These are phyloP conservation scores for Mus minutoides DNA, from an alignment of 2,797 vertebrate species.

Conservation along the genomic window DNA sequence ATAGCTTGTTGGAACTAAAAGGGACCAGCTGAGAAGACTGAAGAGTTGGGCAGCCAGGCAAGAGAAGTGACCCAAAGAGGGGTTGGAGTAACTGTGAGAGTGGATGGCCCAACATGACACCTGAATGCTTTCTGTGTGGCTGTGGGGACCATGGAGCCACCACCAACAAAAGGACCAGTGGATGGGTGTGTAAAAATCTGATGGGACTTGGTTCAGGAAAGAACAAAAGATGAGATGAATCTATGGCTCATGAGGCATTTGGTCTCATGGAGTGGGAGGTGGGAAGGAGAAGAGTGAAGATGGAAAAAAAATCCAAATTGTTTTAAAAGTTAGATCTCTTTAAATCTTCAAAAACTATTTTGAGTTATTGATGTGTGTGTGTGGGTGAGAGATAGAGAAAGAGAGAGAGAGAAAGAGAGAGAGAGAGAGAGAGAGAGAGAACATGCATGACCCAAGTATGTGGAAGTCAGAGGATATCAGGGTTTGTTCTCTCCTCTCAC, in stretches of 20 bases:
- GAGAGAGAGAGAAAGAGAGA: too few relatives aligned
- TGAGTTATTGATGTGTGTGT: background rate
- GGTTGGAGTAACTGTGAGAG: background rate
- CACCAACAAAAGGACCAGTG: background rate
- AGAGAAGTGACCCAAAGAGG: background rate
- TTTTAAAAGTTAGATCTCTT: background rate
- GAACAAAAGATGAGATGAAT: background rate
- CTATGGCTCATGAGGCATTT: background rate
- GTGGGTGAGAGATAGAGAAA: background rate
- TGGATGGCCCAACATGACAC: background rate
- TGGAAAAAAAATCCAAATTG: slow-evolving; percentile 5
- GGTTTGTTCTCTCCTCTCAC: background rate
- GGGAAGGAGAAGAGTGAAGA: background rate
- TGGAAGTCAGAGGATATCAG: background rate
- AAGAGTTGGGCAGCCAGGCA: background rate
- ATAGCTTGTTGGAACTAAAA: background rate
- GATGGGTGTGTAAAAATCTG: background rate
- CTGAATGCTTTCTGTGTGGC: background rate
- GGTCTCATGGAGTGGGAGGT: background rate
- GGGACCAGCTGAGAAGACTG: background rate
- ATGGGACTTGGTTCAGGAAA: background rate
- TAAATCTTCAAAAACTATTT: background rate
- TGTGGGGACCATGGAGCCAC: background rate
- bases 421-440: too few relatives aligned
- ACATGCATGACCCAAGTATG: too few relatives aligned